A percentile compares a stretch with the other conserved stretches of the same genome.
These are phyloP conservation scores for Diglossa cyanea DNA, from an alignment of 2,797 vertebrate species.

Conservation along the genomic window DNA sequence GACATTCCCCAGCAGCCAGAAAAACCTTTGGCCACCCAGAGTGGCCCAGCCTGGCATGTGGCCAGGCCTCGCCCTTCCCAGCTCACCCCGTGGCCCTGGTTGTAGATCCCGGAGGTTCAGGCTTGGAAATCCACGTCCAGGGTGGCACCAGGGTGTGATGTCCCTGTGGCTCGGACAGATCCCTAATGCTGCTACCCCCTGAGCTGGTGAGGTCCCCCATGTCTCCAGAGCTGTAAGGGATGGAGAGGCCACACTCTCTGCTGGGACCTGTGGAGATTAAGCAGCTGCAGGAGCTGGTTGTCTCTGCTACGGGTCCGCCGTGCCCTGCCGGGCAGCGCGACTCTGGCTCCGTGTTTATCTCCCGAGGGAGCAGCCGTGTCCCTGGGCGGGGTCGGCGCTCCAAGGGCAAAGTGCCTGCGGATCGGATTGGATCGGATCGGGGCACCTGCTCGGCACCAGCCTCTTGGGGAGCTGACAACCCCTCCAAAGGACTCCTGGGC, in stretches of 20 bases:
- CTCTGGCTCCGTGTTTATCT: background rate
- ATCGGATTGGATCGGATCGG: fast-evolving
- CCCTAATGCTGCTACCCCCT: background rate
- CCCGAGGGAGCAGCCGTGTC: fast-evolving
- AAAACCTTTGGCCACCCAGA: background rate
- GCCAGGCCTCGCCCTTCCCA: background rate
- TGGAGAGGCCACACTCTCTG: background rate
- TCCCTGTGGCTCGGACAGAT: fast-evolving
- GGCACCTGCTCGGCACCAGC: background rate
- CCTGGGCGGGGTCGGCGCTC: fast-evolving
- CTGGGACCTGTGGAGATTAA: background rate
- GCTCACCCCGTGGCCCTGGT: fast-evolving
- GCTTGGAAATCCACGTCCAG: background rate
- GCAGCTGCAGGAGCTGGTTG: background rate
- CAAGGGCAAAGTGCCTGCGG: fast-evolving
- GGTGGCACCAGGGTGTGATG: background rate
- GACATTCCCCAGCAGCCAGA: background rate
- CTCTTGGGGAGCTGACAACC: too few species aligned
- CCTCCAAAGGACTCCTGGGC: background rate
- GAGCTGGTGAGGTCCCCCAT: background rate
- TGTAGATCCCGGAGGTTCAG: fast-evolving
- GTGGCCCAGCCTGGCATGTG: fast-evolving
- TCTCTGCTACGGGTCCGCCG: fast-evolving
- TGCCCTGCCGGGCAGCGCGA: fast-evolving
- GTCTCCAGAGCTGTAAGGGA: background rate